A percentile compares a stretch with the other conserved stretches of the same genome.
phyloP scores from a whole-genome alignment of 2,113 vertebrate genomes.

The Malurus alboscapulatus region DNA sequence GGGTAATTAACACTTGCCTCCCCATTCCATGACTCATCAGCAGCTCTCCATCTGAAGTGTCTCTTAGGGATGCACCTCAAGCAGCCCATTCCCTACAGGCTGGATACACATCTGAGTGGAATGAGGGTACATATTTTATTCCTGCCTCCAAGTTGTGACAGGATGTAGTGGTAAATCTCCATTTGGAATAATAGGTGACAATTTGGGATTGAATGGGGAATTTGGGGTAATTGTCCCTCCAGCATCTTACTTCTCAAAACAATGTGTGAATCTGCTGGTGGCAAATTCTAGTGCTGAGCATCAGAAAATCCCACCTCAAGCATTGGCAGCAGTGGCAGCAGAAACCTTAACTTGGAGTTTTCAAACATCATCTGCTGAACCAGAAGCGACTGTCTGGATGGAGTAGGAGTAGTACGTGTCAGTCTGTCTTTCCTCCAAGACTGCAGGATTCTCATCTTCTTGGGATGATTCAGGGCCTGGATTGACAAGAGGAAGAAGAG shows the following conservation, averaged over 20 bases:
- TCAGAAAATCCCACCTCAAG: neutral
- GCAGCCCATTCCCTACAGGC: neutral
- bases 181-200: neutral
- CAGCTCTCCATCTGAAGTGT: neutral
- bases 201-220: neutral
- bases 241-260: neutral
- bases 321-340: neutral
- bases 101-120: neutral
- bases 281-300: neutral
- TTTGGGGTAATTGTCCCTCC: neutral
- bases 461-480: neutral
- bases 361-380: neutral
- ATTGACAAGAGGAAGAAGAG: neutral
- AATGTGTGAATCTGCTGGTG: neutral
- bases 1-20: neutral
- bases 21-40: neutral
- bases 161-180: neutral
- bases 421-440: neutral
- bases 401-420: neutral
- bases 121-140: neutral
- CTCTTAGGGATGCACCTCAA: neutral
- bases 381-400: neutral
- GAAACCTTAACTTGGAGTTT: neutral
- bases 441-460: neutral
- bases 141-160: neutral